A percentile compares a stretch with the other conserved stretches of the same genome.
These are phyloP conservation scores for Porphyrio hochstetteri DNA, from an alignment of 2,113 vertebrate species.

Conservation along the genomic window DNA sequence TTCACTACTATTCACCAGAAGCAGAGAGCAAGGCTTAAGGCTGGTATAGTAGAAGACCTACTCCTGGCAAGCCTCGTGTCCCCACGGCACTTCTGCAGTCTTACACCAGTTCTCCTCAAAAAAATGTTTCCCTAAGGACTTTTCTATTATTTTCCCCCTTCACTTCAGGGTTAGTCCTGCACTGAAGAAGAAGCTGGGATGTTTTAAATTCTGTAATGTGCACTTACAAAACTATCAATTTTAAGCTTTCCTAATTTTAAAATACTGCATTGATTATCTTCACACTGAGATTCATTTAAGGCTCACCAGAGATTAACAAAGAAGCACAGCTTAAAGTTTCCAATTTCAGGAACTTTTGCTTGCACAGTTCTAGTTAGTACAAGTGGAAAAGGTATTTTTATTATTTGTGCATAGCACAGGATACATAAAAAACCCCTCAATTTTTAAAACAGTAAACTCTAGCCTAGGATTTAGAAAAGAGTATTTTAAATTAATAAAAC, in stretches of 20 bases:
- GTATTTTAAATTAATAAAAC: background rate
- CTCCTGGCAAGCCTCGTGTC: background rate
- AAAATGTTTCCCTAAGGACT: background rate
- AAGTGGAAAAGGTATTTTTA: constrained; percentile 13
- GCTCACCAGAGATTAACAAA: constrained; percentile 7
- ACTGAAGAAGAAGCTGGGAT: background rate
- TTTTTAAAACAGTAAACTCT: background rate
- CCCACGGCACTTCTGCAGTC: background rate
- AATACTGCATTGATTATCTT: constrained; percentile 6
- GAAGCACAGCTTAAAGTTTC: background rate
- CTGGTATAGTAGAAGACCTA: background rate
- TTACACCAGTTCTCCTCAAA: background rate
- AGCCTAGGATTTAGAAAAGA: background rate
- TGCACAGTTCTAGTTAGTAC: background rate
- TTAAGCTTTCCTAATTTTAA: background rate
- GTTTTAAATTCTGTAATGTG: background rate
- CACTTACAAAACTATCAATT: background rate
- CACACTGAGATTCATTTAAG: background rate
- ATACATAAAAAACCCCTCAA: background rate
- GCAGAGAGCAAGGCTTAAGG: background rate
- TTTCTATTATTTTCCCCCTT: background rate
- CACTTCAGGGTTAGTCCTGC: background rate
- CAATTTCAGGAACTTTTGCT: constrained; percentile 17
- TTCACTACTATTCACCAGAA: background rate
- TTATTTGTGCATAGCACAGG: background rate